A percentile compares a stretch with the other conserved stretches of the same genome.
phyloP scores from a whole-genome alignment of 1,140 invertebrate genomes.

The Listronotus bonariensis region DNA sequence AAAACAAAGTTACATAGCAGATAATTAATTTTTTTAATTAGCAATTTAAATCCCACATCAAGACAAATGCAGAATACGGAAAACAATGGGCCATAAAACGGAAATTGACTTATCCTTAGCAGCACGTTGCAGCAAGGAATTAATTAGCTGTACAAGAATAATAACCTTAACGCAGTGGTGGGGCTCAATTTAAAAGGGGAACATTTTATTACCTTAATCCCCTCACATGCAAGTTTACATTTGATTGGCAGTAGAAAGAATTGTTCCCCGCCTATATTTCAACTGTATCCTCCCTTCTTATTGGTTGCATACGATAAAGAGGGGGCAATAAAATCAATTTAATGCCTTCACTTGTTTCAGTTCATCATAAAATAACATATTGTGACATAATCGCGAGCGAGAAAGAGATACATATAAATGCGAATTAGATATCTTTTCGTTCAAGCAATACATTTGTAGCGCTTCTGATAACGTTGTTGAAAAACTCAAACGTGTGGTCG shows the following conservation, averaged over 20 bases:
- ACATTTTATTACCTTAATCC: conserved; percentile 34
- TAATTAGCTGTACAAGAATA: conserved; percentile 39
- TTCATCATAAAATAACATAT: conserved; percentile 38
- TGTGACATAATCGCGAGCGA: conserved; percentile 35
- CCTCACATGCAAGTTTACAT: conserved; percentile 26
- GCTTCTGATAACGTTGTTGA: too few relatives aligned
- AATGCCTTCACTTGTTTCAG: conserved; percentile 46
- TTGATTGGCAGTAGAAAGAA: conserved; percentile 45
- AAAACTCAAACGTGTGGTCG: too few relatives aligned
- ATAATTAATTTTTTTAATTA: conserved; percentile 34
- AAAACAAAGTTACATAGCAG: conserved; percentile 7
- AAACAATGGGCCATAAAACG: conserved; percentile 37
- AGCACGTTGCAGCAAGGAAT: conserved; percentile 30
- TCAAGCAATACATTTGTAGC: too few relatives aligned
- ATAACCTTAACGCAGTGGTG: conserved; percentile 22
- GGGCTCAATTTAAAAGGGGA: conserved; percentile 28
- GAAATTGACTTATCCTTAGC: conserved; percentile 38
- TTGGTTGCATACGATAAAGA: conserved; percentile 40
- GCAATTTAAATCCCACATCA: conserved; percentile 30
- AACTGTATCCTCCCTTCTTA: conserved; percentile 37
- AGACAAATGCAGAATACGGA: conserved; percentile 11
- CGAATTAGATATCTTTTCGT: background rate
- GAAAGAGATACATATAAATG: conserved; percentile 7
- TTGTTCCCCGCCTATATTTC: conserved; percentile 40
- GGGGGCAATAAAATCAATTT: conserved; percentile 52